These are phyloP conservation scores for Mylabris sibirica DNA, from an alignment of 2,888 invertebrate genomes.

Conservation along the genomic window DNA sequence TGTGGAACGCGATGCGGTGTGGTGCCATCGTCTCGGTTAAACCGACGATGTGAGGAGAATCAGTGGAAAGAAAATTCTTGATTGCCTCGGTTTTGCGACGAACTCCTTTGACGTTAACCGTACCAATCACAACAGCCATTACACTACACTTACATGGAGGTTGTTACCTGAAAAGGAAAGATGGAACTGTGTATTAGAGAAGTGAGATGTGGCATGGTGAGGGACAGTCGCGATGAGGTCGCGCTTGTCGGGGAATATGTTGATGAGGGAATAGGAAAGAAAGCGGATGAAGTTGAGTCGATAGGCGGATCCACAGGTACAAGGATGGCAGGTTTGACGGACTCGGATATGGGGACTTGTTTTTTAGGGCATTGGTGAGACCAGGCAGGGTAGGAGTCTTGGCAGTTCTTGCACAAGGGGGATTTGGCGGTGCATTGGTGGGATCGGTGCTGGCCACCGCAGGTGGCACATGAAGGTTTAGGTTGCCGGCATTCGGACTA, in stretches of 20 bases:
- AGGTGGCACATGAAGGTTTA: not conserved
- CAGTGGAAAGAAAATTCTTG: too few species aligned
- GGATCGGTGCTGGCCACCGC: not conserved
- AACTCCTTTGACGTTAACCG: not conserved
- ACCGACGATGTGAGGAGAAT: too few species aligned
- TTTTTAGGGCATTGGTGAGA: not conserved
- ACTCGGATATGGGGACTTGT: not conserved
- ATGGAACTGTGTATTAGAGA: too few species aligned
- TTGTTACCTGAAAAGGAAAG: not conserved
- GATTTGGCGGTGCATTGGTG: not conserved
- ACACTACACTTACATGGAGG: not conserved
- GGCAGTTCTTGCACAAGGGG: not conserved
- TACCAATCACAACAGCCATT: not conserved
- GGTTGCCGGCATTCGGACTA: not conserved
- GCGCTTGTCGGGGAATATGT: too few species aligned
- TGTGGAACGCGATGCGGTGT: too few species aligned
- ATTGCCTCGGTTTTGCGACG: too few species aligned
- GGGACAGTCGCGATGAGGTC: too few species aligned
- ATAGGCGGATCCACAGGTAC: not conserved
- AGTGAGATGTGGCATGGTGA: too few species aligned
- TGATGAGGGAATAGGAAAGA: too few species aligned
- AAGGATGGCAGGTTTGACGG: not conserved
- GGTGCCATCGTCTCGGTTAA: too few species aligned
- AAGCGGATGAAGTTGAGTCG: too few species aligned
- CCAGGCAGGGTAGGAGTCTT: not conserved